Conservation (phyloP, 2,888 invertebrate genomes). For the Labia minor region DNA sequence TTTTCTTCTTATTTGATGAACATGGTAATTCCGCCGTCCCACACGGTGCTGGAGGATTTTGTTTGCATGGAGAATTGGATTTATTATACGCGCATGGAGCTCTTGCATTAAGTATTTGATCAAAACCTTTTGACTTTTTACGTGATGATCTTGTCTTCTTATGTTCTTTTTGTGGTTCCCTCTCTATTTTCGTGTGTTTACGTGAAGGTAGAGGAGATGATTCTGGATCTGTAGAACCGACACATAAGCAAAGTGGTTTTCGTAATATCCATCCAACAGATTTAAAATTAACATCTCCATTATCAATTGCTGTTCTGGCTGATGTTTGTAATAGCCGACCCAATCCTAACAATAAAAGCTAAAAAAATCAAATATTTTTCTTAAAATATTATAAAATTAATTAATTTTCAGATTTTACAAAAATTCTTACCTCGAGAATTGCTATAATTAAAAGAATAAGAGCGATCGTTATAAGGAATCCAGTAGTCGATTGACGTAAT, state of each 20-base stretch:
- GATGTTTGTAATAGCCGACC: constrained; percentile 13
- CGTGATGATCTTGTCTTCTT: too few species aligned
- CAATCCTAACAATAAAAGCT: not conserved
- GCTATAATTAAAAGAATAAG: not conserved
- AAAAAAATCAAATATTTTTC: not conserved
- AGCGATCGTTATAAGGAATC: not conserved
- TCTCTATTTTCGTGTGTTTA: too few species aligned
- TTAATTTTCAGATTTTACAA: not conserved
- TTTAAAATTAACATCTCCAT: not conserved
- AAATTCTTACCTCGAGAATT: not conserved
- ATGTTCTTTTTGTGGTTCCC: too few species aligned
- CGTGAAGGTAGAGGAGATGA: too few species aligned
- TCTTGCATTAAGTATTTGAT: too few species aligned
- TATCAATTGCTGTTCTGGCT: not conserved
- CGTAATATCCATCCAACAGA: not conserved
- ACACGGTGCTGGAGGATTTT: not conserved
- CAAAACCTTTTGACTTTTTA: too few species aligned
- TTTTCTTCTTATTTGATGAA: not conserved
- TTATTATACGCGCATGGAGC: not conserved
- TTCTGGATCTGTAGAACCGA: not conserved
- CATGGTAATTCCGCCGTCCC: not conserved
- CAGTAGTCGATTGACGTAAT: not conserved
- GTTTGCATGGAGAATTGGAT: not conserved
- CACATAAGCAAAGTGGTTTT: not conserved
- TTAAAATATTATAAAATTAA: not conserved